Evolutionary conservation across 2,113 vertebrate genomes (phyloP), one percentile per base, ranked within the genome.

Genomic region (Eira barbara): DNA sequence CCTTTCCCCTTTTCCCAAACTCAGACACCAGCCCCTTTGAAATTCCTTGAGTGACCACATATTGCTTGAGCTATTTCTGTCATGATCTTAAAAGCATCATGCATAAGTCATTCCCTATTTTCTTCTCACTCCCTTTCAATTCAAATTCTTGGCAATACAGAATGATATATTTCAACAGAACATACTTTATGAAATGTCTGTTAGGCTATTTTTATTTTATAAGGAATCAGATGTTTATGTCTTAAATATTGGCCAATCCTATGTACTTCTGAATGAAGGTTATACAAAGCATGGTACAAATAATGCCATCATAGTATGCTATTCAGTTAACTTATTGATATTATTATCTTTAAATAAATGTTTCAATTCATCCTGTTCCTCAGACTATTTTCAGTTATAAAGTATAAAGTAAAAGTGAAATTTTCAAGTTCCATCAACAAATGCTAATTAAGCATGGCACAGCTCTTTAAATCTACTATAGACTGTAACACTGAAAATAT

Each of bases 21-120:
- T 87, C 83, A 96, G 65, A 81, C 47, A 49, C 12, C 31, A 76
- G 25, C 42, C 45, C 12, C 6, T 81, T 65, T 96, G 88, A 96
- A 95, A 36, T 95, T 95, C 69, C 29, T 76, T 92, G 74, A 92
- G 29, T 97, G 76, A 92, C 76, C 85, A 79, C 42, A 89, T 97
- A 93, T 78, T 71, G 34, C 63, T 67, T 71, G 34, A 97, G 57
- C 69, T 73, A 85, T 97, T 97, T 96, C 88, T 92, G 67, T 94
- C 80, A 27, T 55, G 61, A 96, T 34, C 49, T 96, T 96, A 89
- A 94, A 96, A 95, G 81, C 31, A 82, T 83, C 57, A 17, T 83
- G 85, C 57, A 31, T 96, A 97, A 94, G 69, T 89, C 94, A 93
- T 95, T 96, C 80, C 15, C 80, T 92, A 96, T 97, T 97, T 97